Conservation (phyloP, 2,797 vertebrate genomes). For the Delichon dasypus region DNA sequence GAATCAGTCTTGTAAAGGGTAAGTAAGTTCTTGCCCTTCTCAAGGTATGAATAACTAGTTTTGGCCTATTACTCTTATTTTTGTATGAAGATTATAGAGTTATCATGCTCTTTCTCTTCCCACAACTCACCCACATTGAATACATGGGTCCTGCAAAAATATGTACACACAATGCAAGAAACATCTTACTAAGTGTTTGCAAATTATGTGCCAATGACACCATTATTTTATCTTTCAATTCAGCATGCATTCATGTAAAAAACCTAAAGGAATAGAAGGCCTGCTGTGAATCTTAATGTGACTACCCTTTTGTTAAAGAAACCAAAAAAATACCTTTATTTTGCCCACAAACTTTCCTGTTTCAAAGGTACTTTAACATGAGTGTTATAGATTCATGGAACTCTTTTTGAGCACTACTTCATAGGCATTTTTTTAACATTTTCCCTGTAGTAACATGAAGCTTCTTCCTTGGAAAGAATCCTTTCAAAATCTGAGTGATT, state of each 20-base stretch:
- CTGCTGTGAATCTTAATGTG: constrained; percentile 14
- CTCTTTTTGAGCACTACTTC: not conserved
- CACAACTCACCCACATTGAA: constrained; percentile 11
- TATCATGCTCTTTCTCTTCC: not conserved
- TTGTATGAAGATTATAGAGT: not conserved
- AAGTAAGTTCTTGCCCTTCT: not conserved
- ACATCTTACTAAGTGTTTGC: not conserved
- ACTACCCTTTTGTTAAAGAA: constrained; percentile 2
- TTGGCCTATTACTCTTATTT: constrained; percentile 1
- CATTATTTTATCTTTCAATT: not conserved
- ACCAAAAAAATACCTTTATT: not conserved
- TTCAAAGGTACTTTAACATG: not conserved
- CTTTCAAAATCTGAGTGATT: not conserved
- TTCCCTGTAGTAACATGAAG: not conserved
- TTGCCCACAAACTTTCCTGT: not conserved
- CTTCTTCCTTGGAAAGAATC: not conserved
- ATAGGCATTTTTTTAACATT: not conserved
- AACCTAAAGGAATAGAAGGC: not conserved
- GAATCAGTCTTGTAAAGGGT: not conserved
- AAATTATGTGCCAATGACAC: constrained; percentile 5
- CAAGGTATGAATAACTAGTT: constrained; percentile 6
- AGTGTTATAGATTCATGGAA: not conserved
- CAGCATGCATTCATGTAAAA: not conserved
- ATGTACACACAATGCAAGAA: not conserved
- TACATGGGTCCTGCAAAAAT: constrained; percentile 9